Base-by-base conservation (phyloP, 1,140 invertebrate genomes). In the Rhyacophila brunnea region DNA sequence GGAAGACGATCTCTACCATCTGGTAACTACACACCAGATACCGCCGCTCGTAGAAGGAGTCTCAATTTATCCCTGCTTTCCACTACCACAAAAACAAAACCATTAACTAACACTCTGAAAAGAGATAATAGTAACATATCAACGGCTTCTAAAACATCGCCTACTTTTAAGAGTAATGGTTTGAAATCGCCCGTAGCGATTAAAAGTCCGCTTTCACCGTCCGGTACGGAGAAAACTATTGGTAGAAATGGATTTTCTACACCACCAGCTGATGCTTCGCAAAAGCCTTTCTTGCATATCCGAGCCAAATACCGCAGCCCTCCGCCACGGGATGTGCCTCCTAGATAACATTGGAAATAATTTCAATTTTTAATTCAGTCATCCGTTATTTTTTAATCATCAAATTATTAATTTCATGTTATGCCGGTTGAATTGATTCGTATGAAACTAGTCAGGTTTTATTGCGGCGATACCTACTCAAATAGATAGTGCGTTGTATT, bases 271-370 rank as follows among this genome's bases (percentile, higher is more conserved):
- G 73, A 60, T 54, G 74, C 70, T 6, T 55, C 72, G 15, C 75
- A 77, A 45, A 78, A 81, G 69, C 74, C 82, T 71, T 89, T 86
- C 71, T 74, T 89, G 52, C 86, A 87, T 75, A 87, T 88, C 67
- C 81, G 85, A 67, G 84, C 85, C 70, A 88, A 89, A 71, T 89
- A 88, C 70, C 80, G 85, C 65, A 87, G 85, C 69, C 81, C 85
- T 35, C 81, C 84, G 53, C 80, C 82, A 58, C 67, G 79, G 13
- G 78, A 80, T 66, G 74, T 78, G 9, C 77, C 76, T 6, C 75
- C 75, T 34, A 77, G 76, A 78, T 80, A 78, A 47, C 42, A 46
- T 57, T 47, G 14, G 17, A 48, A 43, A 45, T 46, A 11, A 34
- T 6, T 18, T 49, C 4, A 15, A 2, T 28, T 1, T 1, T 11